phyloP scores from a whole-genome alignment of 2,888 invertebrate genomes.

The Apomyelois bistriatella region DNA sequence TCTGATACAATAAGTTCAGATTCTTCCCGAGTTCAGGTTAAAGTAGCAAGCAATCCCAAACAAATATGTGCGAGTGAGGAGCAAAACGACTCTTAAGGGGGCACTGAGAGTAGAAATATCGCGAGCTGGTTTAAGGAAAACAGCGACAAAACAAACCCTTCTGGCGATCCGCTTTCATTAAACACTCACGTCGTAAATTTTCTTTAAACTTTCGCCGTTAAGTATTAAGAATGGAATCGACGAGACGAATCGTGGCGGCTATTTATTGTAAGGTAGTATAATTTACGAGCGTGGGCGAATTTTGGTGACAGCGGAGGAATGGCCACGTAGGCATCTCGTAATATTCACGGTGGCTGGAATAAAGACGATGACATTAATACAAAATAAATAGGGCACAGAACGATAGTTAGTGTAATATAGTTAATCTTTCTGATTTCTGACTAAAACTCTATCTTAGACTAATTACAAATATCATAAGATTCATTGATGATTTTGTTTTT shows the following conservation, averaged over 20 bases:
- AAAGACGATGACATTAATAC: constrained; percentile 40
- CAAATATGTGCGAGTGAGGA: constrained; percentile 42
- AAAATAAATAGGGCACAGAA: not conserved
- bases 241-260: constrained; percentile 16
- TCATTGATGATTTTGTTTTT: too few species aligned
- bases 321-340: constrained; percentile 29
- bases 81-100: constrained; percentile 58
- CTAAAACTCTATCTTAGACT: too few species aligned
- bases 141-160: constrained; percentile 40
- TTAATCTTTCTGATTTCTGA: too few species aligned
- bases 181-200: constrained; percentile 14
- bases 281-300: constrained; percentile 24
- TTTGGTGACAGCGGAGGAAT: constrained; percentile 24
- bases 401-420: not conserved
- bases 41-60: constrained; percentile 44
- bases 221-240: constrained; percentile 19
- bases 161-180: constrained; percentile 28
- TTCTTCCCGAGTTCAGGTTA: constrained; percentile 39
- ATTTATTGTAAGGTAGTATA: constrained; percentile 23
- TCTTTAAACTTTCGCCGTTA: constrained; percentile 19
- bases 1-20: constrained; percentile 43
- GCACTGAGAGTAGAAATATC: constrained; percentile 60
- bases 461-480: too few species aligned
- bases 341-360: constrained; percentile 41
- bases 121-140: constrained; percentile 50